Base-by-base conservation (phyloP, 2,888 invertebrate species). In the Endotricha flammealis region DNA sequence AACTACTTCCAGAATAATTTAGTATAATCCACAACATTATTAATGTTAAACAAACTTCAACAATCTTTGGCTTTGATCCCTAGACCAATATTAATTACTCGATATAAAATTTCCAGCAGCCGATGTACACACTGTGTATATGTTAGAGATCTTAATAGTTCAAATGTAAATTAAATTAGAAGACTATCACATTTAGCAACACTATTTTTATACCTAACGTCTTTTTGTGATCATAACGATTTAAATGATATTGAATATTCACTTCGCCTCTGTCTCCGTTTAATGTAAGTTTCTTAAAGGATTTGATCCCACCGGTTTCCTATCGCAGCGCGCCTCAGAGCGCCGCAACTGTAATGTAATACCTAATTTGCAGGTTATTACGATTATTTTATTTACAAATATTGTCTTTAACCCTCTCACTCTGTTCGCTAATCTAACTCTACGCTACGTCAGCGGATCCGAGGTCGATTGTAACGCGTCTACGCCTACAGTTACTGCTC, bases 11-110 rank as follows among this genome's bases (percentile, higher is more conserved):
- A 77, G 75, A 82, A 81, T 81, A 85, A 81, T 85, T 83, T 81
- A 79, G 77, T 75, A 77, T 80, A 80, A 79, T 79, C 80, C 80
- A 80, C 82, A 85, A 85, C 82, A 82, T 81, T 66, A 78, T 77
- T 76, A 83, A 76, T 78, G 85, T 82, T 72, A 83, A 86, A 82
- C 79, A 86, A 83, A 82, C 75, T 77, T 90, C 89, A 91, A 92
- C 90, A 90, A 91, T 91, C 92, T 92, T 92, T 92, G 92, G 92
- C 90, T 90, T 92, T 92, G 92, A 91, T 92, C 92, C 92, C 92
- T 91, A 90, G 90, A 92, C 91, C 91, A 91, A 91, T 91, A 90
- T 74, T 71, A 72, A 67, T 75, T 66, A 70, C 58, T 69, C 74
- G 74, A 78, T 76, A 73, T 69, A 57, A 68, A 61, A 63, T 70